Evolutionary conservation across 2,888 invertebrate species (phyloP), one percentile per base, ranked within the genome.

Genomic region (Rhodophaea formosa): DNA sequence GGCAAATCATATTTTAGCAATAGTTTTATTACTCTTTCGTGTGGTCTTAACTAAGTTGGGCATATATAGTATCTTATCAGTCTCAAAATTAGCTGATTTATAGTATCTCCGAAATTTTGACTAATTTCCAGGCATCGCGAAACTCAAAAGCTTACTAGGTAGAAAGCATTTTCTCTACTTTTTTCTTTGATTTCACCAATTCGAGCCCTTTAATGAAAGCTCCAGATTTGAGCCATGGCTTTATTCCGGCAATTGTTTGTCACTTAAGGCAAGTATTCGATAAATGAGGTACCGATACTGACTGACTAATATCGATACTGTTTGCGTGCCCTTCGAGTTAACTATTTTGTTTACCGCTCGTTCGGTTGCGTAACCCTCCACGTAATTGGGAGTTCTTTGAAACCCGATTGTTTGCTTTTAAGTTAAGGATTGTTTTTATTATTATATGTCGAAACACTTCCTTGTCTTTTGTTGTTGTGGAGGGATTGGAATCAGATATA

Each of bases 341-440:
- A 82, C 69, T 65, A 74, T 75, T 79, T 72, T 82, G 79, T 84
- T 80, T 80, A 73, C 80, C 69, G 64, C 66, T 62, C 69, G 61
- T 65, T 61, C 61, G 56, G 61, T 84, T 78, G 71, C 71, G 74
- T 79, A 80, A 83, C 68, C 68, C 43, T 44, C 8, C n/a, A 16
- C 16, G 29, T 53, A 53, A 51, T 51, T 51, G 16, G 17, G 16
- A 51, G 15, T 49, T 49, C 39, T 10, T 39, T 3, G 39, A 10
- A 16, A 43, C 42, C 29, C 23, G 30, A 43, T 29, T 29, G 51
- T 49, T 30, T 32, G 35, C 10, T 49, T 30, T 32, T 32, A 32
- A 49, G 35, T 35, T 35, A 7, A 32, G 15, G 17, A 35, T 39
- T 39, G 35, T 35, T 16, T 35, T 45, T 45, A 5, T n/a, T 5